Base-by-base conservation (phyloP, 2,113 vertebrate species). In the Rhadina sibilatrix region DNA sequence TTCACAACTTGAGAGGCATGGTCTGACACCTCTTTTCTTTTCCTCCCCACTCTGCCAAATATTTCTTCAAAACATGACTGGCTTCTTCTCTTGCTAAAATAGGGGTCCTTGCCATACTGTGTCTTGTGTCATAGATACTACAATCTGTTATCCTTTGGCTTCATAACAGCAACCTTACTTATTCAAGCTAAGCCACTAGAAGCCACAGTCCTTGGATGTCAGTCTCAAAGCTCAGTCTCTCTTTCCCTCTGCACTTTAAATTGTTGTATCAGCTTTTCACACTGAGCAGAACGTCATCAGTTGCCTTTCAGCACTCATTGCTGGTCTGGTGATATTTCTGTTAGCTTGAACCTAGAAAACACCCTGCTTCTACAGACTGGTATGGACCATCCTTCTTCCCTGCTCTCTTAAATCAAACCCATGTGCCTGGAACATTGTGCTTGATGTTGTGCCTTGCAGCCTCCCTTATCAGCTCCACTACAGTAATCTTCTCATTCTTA, bases 31-130 rank as follows among this genome's bases (percentile, higher is more conserved):
- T 90, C 83, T 21, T 57, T 89, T 65, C 47, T 75, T 71, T 77
- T 82, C 40, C 28, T 89, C 56, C 35, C 44, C 19, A n/a, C 65
- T 74, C 68, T 89, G 84, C 65, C 87, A 93, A 91, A 75, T 87
- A 91, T 87, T 94, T 93, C 84, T 87, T 91, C 74, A 94, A 94
- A 95, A 89, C 61, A 85, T 72, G 78, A 76, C 79, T 75, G 57
- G 47, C 59, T 96, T 84, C 64, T 92, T 77, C 37, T 72, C 40
- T 75, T 76, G 57, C 77, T 88, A 50, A 90, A 92, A 83, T 10
- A 65, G 10, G 31, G 44, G 52, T 89, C 60, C n/a, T 79, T 91
- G 82, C 81, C 49, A 66, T 82, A 24, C 63, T 57, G 59, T 24
- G 42, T 64, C 53, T 88, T 53, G 30, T 79, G 49, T 87, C 69